Base-by-base conservation (phyloP, 2,113 vertebrate species). In the Pterocles orientalis region DNA sequence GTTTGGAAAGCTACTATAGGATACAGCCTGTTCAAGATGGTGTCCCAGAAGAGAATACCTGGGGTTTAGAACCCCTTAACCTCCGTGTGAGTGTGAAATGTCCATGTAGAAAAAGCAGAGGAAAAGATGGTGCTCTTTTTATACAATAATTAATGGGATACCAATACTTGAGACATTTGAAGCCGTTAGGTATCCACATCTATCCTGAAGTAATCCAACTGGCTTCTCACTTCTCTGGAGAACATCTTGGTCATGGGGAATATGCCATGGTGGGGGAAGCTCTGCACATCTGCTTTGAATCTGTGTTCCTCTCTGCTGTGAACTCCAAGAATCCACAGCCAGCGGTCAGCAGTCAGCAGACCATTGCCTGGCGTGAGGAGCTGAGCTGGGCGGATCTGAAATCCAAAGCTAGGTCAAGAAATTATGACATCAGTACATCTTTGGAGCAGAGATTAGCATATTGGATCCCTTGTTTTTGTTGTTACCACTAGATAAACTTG, bases 341-440 rank as follows among this genome's bases (percentile, higher is more conserved):
- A 61, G n/a, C 0, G 2, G 41, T 41, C 51, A 53, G 26, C 26
- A 17, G n/a, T 45, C 18, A 65, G 3, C 24, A 70, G 21, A 31
- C 2, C 10, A 19, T 58, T 53, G 14, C 25, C 13, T 48, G 25
- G 18, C 2, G 1, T 0, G 0, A 87, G 8, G 15, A 68, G 43
- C 17, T 33, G n/a, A 79, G 2, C 6, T 62, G 28, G 3, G 3
- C 3, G 2, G 14, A 79, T 72, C 19, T 48, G 33, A 76, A 43
- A 39, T 60, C 41, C 16, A 82, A 60, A 83, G 5, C 18, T 18
- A 53, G 17, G 25, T 18, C 23, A 25, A 60, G 51, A 21, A 8
- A 20, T 6, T 31, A 21, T 65, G 29, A n/a, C 24, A 34, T 57
- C 50, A 31, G 48, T 82, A 54, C 14, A 4, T 47, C 43, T 51